Evolutionary conservation across 2,797 vertebrate species (phyloP).

Genomic region (Cryptoprocta ferox): DNA sequence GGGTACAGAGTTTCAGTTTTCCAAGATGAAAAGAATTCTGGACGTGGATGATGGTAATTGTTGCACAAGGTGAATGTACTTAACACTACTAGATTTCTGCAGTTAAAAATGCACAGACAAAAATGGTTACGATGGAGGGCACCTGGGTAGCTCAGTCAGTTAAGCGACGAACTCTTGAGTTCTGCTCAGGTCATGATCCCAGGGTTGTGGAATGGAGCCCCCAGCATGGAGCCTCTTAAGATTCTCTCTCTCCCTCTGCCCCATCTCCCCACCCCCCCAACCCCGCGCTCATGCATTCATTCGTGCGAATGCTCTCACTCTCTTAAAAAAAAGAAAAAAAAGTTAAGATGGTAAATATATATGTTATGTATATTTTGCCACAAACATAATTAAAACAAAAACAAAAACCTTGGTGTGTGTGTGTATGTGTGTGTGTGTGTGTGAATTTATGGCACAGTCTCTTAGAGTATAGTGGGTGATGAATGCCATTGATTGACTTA

Average conservation of each 20-base stretch:
- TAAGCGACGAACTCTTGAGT: too few relatives aligned
- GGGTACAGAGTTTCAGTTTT: neutral
- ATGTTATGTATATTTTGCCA: neutral
- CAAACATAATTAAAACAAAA: neutral
- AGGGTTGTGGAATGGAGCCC: too few relatives aligned
- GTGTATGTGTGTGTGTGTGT: neutral
- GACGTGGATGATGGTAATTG: neutral
- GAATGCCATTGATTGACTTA: neutral
- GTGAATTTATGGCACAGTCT: neutral
- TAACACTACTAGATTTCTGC: neutral
- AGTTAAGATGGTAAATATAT: neutral
- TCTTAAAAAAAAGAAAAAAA: neutral
- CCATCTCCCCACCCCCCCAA: too few relatives aligned
- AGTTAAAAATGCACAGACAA: conserved; percentile 6
- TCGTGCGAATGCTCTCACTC: too few relatives aligned
- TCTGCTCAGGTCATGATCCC: too few relatives aligned
- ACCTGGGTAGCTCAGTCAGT: too few relatives aligned
- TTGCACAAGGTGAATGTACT: neutral
- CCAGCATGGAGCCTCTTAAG: too few relatives aligned
- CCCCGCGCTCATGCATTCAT: too few relatives aligned
- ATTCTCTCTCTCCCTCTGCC: too few relatives aligned
- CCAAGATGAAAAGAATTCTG: neutral
- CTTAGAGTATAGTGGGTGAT: neutral
- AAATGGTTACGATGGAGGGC: neutral
- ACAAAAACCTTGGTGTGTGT: neutral